phyloP scores from a whole-genome alignment of 2,797 vertebrate species.

The Pampus argenteus region DNA sequence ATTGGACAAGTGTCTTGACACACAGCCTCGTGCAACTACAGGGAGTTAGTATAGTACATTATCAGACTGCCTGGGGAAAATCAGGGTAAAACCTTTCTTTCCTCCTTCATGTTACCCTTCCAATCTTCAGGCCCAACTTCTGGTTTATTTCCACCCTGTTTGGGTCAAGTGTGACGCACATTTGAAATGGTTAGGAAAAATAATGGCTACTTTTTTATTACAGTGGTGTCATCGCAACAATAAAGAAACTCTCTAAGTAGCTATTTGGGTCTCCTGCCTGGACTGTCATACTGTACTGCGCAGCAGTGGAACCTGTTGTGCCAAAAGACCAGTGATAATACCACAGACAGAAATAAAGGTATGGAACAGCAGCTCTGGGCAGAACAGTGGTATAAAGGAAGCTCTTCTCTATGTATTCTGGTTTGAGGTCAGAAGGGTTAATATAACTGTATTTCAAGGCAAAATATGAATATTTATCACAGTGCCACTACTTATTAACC shows the following conservation, averaged over 20 bases:
- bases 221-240: conserved; percentile 64
- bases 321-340: conserved; percentile 28
- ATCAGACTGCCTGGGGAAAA: conserved; percentile 48
- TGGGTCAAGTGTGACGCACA: conserved; percentile 74
- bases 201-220: conserved; percentile 76
- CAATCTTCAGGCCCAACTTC: conserved; percentile 38
- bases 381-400: conserved; percentile 7
- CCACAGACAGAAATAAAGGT: conserved; percentile 45
- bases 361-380: no score
- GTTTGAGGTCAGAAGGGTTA: not conserved
- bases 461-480: not conserved
- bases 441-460: not conserved
- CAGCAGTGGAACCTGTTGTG: conserved; percentile 49
- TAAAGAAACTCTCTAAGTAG: conserved; percentile 54
- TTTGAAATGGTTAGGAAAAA: conserved; percentile 74
- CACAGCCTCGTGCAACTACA: conserved; percentile 18
- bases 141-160: conserved; percentile 73
- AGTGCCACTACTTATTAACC: no score
- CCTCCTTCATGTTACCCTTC: conserved; percentile 29
- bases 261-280: conserved; percentile 57
- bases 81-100: conserved; percentile 49
- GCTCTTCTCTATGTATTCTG: conserved; percentile 18
- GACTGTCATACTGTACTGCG: conserved; percentile 37
- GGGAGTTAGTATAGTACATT: conserved; percentile 34
- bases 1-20: conserved; percentile 23